Evolutionary conservation across 2,113 vertebrate genomes (phyloP), one percentile per base, ranked within the genome.

Genomic region (Ctenodactylus gundi): DNA sequence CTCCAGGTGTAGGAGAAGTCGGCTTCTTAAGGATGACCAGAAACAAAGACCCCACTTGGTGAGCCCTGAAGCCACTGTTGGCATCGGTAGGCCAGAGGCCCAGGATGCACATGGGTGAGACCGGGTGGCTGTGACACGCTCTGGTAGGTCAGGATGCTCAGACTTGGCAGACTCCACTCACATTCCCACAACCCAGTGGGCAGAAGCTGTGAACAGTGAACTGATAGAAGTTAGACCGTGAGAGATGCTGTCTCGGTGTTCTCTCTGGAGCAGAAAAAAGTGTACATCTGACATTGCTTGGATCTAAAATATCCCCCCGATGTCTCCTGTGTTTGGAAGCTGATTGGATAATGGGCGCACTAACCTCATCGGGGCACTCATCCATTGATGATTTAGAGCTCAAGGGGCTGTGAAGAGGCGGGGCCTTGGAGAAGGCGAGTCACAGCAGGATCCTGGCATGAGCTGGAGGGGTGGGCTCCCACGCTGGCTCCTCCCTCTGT

Each of bases 91-190:
- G 29, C 29, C 18, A 6, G 3, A 11, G 68, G 65, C 21, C 21
- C 7, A 14, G 29, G 8, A 65, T 8, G 21, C 51, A n/a, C 21
- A 18, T 4, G 0, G 4, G 29, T 1, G 1, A 44, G 46, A n/a
- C 7, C 6, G 18, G 25, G 27, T 27, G 36, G 29, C 17, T 23
- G 0, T 4, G 46, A 1, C 4, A 3, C 4, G n/a, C 7, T 3
- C 67, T 68, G 73, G 36, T 21, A 51, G 41, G 23, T 49, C 44
- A 46, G 39, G 67, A 15, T 9, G 0, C 29, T 39, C 7, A 10
- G 21, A 67, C 11, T 6, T 51, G 23, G 7, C 2, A 4, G 21
- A 10, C 6, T 36, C 11, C 3, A 0, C 18, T n/a, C 12, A 12
- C 3, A 44, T 44, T 25, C 55, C 8, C 23, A 31, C 9, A 51